Base-by-base conservation (phyloP, 1,140 invertebrate species). In the Maniola jurtina region DNA sequence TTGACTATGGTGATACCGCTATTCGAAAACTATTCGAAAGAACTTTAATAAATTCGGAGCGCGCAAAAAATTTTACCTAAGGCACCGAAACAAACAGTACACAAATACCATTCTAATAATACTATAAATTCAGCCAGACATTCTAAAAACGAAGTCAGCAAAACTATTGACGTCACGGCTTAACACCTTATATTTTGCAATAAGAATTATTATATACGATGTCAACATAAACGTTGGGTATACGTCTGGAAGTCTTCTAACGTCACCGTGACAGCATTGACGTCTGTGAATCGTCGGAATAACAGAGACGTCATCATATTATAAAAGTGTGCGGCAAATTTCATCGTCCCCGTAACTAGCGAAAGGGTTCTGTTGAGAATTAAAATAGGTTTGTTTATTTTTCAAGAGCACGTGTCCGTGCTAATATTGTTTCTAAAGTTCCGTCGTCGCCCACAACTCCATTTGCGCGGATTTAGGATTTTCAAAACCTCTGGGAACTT, bases 211-310 rank as follows among this genome's bases (percentile, higher is more conserved):
- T 63, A 60, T 64, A 68, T 65, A 62, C 68, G 64, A 68, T 72
- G 74, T 73, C 74, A 73, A 74, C 72, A 52, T 48, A 63, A 47
- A 45, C 50, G 55, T 69, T 71, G 52, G 62, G 63, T 52, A 71
- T 62, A 68, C 69, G 75, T 76, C 76, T 79, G 72, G 76, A 73
- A 61, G 70, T 56, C 54, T 63, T 66, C 55, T 63, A 72, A 72
- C 80, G 81, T 83, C 80, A 83, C 55, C 40, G 57, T 59, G 52
- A 61, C 70, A 59, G 71, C 33, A 77, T 83, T 81, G 80, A 85
- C 81, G 83, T 82, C 72, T 72, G 61, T 38, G 25, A 62, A 70
- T 69, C 74, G 75, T 80, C 73, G 73, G 70, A 74, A 74, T 9
- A 38, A 11, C 50, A 14, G 48, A 33, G 66, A 71, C 79, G 72